Evolutionary conservation across 1,140 invertebrate species (phyloP).

Genomic region (Choristoneura fumiferana): DNA sequence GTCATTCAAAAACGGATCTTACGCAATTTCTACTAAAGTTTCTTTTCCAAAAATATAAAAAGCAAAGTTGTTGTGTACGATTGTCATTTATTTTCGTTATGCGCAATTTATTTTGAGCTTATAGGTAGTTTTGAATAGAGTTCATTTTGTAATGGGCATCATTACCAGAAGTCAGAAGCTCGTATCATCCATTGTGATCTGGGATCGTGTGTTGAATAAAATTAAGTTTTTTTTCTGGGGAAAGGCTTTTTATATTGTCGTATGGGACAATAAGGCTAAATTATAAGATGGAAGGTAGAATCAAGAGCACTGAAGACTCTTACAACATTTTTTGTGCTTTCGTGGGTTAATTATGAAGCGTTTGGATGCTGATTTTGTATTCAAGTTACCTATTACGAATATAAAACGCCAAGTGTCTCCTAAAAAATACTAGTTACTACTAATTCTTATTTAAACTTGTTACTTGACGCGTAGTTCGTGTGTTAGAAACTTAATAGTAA

Average conservation of each 20-base stretch:
- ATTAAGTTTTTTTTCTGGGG: constrained; percentile 6
- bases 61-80: not conserved
- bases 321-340: not conserved
- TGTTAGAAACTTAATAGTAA: no score
- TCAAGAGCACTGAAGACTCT: constrained; percentile 8
- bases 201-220: constrained; percentile 6
- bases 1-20: not conserved
- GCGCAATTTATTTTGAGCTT: not conserved
- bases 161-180: not conserved
- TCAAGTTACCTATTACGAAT: no score
- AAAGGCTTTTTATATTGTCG: constrained; percentile 4
- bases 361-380: no score
- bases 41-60: not conserved
- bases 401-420: no score
- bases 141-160: constrained; percentile 1
- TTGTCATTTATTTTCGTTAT: constrained; percentile 1
- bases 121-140: not conserved
- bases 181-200: constrained; percentile 13
- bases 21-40: not conserved
- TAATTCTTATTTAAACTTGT: no score
- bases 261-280: constrained; percentile 13
- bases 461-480: no score
- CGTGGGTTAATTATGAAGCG: no score
- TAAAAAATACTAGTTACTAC: no score
- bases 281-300: constrained; percentile 9